Percentiles rank a stretch among this genome's conserved stretches.
Conservation (phyloP, 2,888 invertebrate species). For the Drosophila peninsularis region DNA sequence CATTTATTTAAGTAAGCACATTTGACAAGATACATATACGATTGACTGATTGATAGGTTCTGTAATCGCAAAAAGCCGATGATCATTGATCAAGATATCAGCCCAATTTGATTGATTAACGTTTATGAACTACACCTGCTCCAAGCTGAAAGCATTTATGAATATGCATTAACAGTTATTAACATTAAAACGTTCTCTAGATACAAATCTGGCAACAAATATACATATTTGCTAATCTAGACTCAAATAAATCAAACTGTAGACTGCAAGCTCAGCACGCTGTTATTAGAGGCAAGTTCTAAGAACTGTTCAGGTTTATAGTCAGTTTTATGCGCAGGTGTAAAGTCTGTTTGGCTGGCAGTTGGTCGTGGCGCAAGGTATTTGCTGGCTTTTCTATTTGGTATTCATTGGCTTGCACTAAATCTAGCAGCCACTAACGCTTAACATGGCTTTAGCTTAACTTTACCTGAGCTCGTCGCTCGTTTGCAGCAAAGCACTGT, state of each 20-base stretch:
- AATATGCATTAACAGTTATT: too few relatives aligned
- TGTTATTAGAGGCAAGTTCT: neutral
- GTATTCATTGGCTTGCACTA: slow-evolving; percentile 60
- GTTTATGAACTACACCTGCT: too few relatives aligned
- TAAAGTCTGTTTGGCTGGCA: slow-evolving; percentile 10
- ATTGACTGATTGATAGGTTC: neutral
- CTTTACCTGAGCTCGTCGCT: slow-evolving; percentile 11
- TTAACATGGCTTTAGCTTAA: slow-evolving; percentile 31
- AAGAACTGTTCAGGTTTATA: slow-evolving; percentile 1
- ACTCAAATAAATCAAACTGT: neutral
- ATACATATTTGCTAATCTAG: neutral
- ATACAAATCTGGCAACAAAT: neutral
- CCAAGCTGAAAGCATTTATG: neutral
- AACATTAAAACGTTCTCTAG: neutral
- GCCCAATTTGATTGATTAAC: neutral
- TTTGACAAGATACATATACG: neutral
- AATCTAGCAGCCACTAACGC: slow-evolving; percentile 41
- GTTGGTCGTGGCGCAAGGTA: neutral
- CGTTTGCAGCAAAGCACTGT: slow-evolving; percentile 21
- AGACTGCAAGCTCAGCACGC: neutral
- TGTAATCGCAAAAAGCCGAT: too few relatives aligned
- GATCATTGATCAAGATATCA: too few relatives aligned
- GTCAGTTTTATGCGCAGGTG: slow-evolving; percentile 1
- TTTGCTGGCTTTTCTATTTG: slow-evolving; percentile 48
- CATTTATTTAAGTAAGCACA: neutral